Conservation (phyloP, 2,113 vertebrate genomes). For the Lophura nycthemera region DNA sequence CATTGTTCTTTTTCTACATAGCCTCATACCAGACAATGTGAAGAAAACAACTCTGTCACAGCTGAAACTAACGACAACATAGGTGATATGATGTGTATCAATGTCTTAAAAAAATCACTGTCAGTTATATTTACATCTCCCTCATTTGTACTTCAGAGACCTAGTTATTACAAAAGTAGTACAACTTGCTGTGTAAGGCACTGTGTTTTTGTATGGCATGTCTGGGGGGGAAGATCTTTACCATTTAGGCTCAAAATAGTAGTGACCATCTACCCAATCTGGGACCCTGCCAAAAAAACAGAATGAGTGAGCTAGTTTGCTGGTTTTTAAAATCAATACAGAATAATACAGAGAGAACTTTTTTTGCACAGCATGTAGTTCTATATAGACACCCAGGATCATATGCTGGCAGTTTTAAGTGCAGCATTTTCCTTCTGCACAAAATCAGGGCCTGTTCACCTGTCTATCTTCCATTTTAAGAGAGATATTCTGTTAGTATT, state of each 20-base stretch:
- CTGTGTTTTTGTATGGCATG: not conserved
- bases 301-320: not conserved
- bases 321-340: not conserved
- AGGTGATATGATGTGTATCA: not conserved
- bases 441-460: not conserved
- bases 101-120: constrained; percentile 40
- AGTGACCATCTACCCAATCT: not conserved
- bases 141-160: constrained; percentile 20
- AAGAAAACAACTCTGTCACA: no score
- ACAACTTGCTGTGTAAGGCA: not conserved
- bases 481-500: not conserved
- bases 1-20: no score
- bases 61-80: not conserved
- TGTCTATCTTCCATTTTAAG: not conserved
- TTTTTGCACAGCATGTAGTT: not conserved
- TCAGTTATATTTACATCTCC: not conserved
- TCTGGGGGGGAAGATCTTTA: not conserved
- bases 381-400: accelerated
- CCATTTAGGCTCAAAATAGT: not conserved
- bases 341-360: not conserved
- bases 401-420: not conserved
- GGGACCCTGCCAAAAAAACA: not conserved
- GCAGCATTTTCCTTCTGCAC: not conserved
- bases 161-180: not conserved
- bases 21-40: no score